Evolutionary conservation across 2,113 vertebrate species (phyloP), one percentile per base, ranked within the genome.

Genomic region (Crocuta crocuta): DNA sequence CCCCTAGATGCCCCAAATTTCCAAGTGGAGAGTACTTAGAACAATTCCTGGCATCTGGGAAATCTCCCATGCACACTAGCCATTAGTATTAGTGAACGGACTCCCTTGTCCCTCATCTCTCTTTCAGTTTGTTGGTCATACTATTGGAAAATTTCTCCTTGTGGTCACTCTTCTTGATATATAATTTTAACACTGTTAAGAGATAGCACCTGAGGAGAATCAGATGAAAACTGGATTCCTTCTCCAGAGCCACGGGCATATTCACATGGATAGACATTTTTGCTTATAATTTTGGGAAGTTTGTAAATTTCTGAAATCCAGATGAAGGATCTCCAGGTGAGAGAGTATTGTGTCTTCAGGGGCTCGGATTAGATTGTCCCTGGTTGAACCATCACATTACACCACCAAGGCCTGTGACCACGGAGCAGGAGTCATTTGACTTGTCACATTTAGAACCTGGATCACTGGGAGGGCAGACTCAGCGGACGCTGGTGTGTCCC

Each of bases 141-240:
- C 17, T 87, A 35, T 71, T 96, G 50, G 55, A 63, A 78, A 76
- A 79, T 83, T 83, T 26, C 45, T 82, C 45, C 10, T 91, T 92
- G 43, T 26, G 74, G 58, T 86, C 39, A 43, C 28, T 82, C 53
- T 16, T 53, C 84, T 92, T 31, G 8, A 10, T 84, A 58, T 55
- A 17, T 74, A 79, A 92, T 68, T 87, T 94, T 83, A 73, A 48
- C 39, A 70, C 48, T 87, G 83, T 87, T 68, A 35, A 95, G 24
- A 45, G 53, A 8, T 35, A 84, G 58, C 70, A 83, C 15, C 33
- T 71, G 86, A 53, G 31, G n/a, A 48, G 58, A 95, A 65, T 85
- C 31, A 39, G 61, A n/a, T 73, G 68, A 53, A 83, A 96, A 71
- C 16, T 28, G n/a, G 81, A 6, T 31, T 4, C 10, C 90, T 87